Evolutionary conservation across 2,113 vertebrate genomes (phyloP).

Genomic region (Lophotis ruficrista): DNA sequence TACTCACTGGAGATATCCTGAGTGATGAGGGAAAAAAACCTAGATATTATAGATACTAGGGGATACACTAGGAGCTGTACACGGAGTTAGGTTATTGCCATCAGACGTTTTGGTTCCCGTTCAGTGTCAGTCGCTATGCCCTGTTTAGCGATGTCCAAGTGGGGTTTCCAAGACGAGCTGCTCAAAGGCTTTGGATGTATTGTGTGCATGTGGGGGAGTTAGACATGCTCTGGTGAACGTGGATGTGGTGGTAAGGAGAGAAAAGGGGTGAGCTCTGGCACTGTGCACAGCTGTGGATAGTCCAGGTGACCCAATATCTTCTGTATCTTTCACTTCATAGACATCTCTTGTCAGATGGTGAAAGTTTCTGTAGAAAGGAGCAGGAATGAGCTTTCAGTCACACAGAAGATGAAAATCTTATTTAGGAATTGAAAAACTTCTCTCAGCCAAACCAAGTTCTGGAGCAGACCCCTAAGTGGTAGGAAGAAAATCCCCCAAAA

Average conservation of each 20-base stretch:
- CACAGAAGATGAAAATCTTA: background rate
- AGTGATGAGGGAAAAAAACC: background rate
- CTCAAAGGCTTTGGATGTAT: background rate
- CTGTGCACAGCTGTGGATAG: background rate
- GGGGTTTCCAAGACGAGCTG: background rate
- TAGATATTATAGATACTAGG: background rate
- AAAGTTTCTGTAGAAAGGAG: background rate
- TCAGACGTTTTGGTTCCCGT: background rate
- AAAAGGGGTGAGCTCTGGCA: background rate
- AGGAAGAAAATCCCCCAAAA: background rate
- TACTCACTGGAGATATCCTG: background rate
- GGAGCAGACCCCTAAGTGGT: background rate
- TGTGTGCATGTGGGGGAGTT: accelerated
- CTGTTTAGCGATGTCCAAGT: too few relatives aligned
- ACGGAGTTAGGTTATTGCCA: background rate
- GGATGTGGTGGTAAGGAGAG: background rate
- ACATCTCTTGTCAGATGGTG: background rate
- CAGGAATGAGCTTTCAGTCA: background rate
- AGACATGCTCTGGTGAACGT: background rate
- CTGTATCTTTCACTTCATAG: background rate
- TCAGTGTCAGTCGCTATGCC: background rate
- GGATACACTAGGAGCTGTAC: background rate
- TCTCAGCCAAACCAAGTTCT: background rate
- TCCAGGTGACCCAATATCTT: background rate
- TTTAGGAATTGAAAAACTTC: background rate